Evolutionary conservation across 2,113 vertebrate genomes (phyloP).

Genomic region (Aptenodytes forsteri): DNA sequence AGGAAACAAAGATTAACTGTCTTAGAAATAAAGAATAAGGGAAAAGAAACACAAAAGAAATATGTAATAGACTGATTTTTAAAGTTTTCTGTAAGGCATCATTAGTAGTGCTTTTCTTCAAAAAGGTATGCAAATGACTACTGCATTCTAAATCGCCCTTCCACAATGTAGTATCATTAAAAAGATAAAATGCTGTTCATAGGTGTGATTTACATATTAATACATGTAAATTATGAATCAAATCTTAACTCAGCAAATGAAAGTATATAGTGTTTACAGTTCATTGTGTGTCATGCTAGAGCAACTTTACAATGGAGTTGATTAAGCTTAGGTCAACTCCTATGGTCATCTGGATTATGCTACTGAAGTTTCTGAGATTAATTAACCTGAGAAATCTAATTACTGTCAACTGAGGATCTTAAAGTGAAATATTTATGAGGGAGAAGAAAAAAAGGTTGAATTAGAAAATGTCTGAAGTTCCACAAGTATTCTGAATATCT

Average conservation of each 20-base stretch:
- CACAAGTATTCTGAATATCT: neutral
- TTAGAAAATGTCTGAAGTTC: neutral
- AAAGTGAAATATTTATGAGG: neutral
- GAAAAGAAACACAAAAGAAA: neutral
- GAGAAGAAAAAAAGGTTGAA: neutral
- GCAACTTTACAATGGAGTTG: neutral
- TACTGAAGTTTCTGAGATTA: neutral
- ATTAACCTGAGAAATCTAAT: slow-evolving; percentile 4
- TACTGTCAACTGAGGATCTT: neutral
- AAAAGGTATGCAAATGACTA: neutral
- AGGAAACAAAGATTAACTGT: neutral
- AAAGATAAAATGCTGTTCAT: slow-evolving; percentile 7
- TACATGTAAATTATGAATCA: neutral
- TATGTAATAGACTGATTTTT: neutral
- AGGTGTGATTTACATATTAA: slow-evolving; percentile 31
- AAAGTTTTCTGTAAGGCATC: neutral
- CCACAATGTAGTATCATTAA: neutral
- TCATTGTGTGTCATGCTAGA: neutral
- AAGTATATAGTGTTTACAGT: neutral
- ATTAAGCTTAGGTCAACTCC: neutral
- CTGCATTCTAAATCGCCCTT: neutral
- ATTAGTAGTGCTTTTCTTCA: neutral
- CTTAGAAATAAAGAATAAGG: neutral
- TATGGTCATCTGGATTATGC: neutral
- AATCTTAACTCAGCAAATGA: neutral